These are phyloP conservation scores for Colinus virginianus DNA, from an alignment of 2,113 vertebrate genomes.

Conservation along the genomic window DNA sequence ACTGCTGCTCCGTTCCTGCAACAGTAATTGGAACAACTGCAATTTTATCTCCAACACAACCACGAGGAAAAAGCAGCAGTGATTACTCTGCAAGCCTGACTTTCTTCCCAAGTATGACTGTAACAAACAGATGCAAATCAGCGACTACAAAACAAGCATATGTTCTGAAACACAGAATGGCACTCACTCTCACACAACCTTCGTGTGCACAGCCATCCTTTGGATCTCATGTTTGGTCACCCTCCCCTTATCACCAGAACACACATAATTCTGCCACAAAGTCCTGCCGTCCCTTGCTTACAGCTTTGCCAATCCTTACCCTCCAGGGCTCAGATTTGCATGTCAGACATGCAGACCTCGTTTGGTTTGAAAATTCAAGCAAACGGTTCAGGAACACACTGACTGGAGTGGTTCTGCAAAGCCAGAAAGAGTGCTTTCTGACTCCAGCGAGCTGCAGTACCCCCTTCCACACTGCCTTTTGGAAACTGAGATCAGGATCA, in stretches of 20 bases:
- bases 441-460: not conserved
- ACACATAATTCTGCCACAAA: not conserved
- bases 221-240: not conserved
- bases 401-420: not conserved
- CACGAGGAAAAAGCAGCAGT: accelerated
- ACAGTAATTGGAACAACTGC: not conserved
- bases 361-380: slow-evolving; percentile 44
- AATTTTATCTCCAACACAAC: not conserved
- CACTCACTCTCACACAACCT: not conserved
- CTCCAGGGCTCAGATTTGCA: not conserved
- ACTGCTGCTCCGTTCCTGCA: not conserved
- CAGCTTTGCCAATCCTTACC: not conserved
- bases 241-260: not conserved
- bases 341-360: not conserved
- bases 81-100: not conserved
- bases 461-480: not conserved
- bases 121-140: not conserved
- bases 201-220: not conserved
- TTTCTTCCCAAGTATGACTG: not conserved
- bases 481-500: not conserved
- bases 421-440: not conserved
- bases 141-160: not conserved
- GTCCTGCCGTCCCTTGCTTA: not conserved
- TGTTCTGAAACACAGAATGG: slow-evolving; percentile 20
- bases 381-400: not conserved